A percentile compares a stretch with the other conserved stretches of the same genome.
These are phyloP conservation scores for Nasonia longicornis DNA, from an alignment of 1,140 invertebrate species.

Conservation along the genomic window DNA sequence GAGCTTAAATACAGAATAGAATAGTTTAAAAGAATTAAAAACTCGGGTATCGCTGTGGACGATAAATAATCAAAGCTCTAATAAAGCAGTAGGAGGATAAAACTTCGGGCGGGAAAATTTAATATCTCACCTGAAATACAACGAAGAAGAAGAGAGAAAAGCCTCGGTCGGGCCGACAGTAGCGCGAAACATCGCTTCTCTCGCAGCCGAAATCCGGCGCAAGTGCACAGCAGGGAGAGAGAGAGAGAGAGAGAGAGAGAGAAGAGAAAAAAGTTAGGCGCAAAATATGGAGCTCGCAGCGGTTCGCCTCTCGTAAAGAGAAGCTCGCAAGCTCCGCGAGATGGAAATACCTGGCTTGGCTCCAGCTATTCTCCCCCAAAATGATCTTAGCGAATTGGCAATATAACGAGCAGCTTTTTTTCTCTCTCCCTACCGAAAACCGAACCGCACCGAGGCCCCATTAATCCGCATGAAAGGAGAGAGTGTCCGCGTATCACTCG, in stretches of 20 bases:
- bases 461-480: conserved; percentile 19
- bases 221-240: background rate
- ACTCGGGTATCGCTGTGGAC: too few relatives aligned
- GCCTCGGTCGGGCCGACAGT: background rate
- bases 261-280: conserved; percentile 15
- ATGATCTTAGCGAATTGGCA: conserved; percentile 54
- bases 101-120: background rate
- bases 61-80: background rate
- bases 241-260: background rate
- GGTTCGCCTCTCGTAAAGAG: conserved; percentile 18
- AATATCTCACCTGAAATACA: conserved; percentile 37
- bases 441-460: background rate
- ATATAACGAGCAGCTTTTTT: conserved; percentile 41
- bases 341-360: conserved; percentile 51
- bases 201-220: conserved; percentile 25
- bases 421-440: background rate
- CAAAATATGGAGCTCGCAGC: conserved; percentile 34
- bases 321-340: background rate
- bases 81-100: background rate
- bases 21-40: too few relatives aligned
- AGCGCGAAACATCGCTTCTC: conserved; percentile 31
- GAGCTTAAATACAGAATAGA: background rate
- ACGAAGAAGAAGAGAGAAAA: conserved; percentile 27
- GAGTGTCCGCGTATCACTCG: conserved; percentile 44
- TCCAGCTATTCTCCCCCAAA: conserved; percentile 43